Evolutionary conservation across 2,888 invertebrate genomes (phyloP).

Genomic region (Drepanosiphum platanoidis): DNA sequence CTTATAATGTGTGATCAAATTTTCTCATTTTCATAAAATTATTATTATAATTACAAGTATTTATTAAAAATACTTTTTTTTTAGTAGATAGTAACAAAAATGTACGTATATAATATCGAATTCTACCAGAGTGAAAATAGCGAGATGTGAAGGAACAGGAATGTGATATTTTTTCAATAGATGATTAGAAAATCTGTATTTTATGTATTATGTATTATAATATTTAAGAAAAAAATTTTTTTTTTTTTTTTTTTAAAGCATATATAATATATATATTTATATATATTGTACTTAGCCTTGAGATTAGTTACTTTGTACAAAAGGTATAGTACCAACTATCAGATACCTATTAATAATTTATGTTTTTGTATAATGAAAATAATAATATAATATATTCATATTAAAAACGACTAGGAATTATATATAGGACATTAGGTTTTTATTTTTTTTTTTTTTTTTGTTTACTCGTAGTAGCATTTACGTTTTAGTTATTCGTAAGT

Average conservation of each 20-base stretch:
- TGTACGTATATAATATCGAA: slow-evolving; percentile 2
- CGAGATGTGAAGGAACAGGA: slow-evolving; percentile 39
- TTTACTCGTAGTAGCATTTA: slow-evolving; percentile 20
- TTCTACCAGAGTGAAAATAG: slow-evolving; percentile 41
- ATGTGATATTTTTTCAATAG: slow-evolving; percentile 56
- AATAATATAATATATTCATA: slow-evolving; percentile 19
- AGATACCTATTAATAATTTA: slow-evolving; percentile 22
- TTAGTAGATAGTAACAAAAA: slow-evolving; percentile 26
- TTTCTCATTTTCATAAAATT: slow-evolving; percentile 41
- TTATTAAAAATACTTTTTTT: slow-evolving; percentile 9
- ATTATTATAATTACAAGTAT: slow-evolving; percentile 12
- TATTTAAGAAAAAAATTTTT: slow-evolving; percentile 24
- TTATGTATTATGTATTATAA: slow-evolving; percentile 7
- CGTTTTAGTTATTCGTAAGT: slow-evolving; percentile 33
- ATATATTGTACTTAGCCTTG: slow-evolving; percentile 22
- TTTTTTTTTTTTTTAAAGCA: slow-evolving; percentile 26
- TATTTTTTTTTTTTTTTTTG: no score
- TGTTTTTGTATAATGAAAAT: slow-evolving; percentile 20
- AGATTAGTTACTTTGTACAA: slow-evolving; percentile 12
- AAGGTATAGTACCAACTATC: not conserved
- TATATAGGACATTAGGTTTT: slow-evolving; percentile 12
- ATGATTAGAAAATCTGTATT: slow-evolving; percentile 15
- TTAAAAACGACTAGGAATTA: slow-evolving; percentile 20
- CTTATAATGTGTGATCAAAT: slow-evolving; percentile 37
- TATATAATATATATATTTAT: slow-evolving; percentile 2